Conservation (phyloP, 2,113 vertebrate species). For the Dunckerocampus dactyliophorus region DNA sequence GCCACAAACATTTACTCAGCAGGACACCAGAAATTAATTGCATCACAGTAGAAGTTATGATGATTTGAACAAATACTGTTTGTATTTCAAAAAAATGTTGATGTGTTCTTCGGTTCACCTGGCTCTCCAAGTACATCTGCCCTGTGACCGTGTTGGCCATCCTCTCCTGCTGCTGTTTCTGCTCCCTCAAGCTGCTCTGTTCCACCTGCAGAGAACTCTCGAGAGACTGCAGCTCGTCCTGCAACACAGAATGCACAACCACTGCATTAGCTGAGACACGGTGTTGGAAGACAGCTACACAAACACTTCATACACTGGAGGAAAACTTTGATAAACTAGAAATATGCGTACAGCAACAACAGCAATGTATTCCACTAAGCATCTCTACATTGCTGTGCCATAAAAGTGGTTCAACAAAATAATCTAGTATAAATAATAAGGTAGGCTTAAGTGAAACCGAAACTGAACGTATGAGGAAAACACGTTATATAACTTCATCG, state of each 20-base stretch:
- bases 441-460: no score
- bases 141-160: slow-evolving; percentile 88
- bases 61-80: background rate
- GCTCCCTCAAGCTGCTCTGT: slow-evolving; percentile 78
- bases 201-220: slow-evolving; percentile 81
- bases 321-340: background rate
- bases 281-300: background rate
- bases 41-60: no score
- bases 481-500: no score
- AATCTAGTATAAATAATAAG: no score
- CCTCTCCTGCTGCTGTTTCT: slow-evolving; percentile 89
- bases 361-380: background rate
- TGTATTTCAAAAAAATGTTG: no score
- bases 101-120: slow-evolving; percentile 68
- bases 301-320: background rate
- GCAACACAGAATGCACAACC: slow-evolving; percentile 25
- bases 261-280: background rate
- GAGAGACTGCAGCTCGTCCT: slow-evolving; percentile 85
- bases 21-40: no score
- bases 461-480: no score
- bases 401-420: no score
- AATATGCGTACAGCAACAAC: background rate
- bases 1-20: no score
- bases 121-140: slow-evolving; percentile 95
- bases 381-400: background rate